Evolutionary conservation across 2,888 invertebrate species (phyloP), one percentile per base, ranked within the genome.

Genomic region (Anthrax anthrax): DNA sequence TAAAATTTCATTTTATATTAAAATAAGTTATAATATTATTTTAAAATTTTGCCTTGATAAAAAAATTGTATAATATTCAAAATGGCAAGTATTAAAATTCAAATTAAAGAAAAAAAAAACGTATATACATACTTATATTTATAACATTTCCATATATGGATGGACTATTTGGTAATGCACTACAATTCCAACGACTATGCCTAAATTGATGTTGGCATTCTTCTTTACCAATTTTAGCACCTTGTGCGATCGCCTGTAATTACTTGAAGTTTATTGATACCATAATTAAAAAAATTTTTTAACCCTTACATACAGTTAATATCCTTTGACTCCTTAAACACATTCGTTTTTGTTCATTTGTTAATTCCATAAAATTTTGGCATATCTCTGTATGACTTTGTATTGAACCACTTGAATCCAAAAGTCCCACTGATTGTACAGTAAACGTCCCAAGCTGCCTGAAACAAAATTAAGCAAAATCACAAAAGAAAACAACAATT

Each of bases 171-270:
- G 37, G 39, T 17, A 47, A 42, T n/a, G 51, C 42, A 34, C 50
- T 83, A 69, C 91, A 91, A 67, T 91, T 91, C 90, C 90, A 91
- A 59, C 90, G 74, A 58, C 85, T 83, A 63, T 83, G 81, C 50
- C 80, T 73, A 64, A 92, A 91, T 71, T 92, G 91, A 60, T 83
- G 76, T 70, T 91, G 88, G 63, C 92, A 92, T 66, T 92, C 91
- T 56, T 87, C 85, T 47, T 91, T 81, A 4, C 86, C 88, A 64
- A 89, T 76, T 63, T 78, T 75, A 10, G 91, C 90, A 16, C 90
- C 91, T 18, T 77, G 75, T 50, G 83, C 80, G 47, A 89, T 73
- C 45, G 85, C 80, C 85, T 87, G 74, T 34, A 14, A 34, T 34
- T 9, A 34, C n/a, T 34, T 34, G 23, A 23, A 23, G 23, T 23